These are phyloP conservation scores for Euborellia annulipes DNA, from an alignment of 1,140 invertebrate species.

Conservation along the genomic window DNA sequence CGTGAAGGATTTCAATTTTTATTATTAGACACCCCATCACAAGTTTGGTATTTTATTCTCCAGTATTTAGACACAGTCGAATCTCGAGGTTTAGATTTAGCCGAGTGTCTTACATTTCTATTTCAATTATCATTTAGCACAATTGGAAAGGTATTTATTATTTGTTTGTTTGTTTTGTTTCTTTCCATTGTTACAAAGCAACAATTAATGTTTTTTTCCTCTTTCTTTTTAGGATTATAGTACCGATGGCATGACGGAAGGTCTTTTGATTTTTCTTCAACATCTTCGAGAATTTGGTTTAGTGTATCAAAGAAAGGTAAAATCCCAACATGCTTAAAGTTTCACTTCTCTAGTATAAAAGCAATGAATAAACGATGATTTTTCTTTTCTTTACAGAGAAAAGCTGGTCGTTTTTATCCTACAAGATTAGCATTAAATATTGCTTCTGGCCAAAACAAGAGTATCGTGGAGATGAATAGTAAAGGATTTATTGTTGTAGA, in stretches of 20 bases:
- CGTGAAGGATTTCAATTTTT: conserved; percentile 91
- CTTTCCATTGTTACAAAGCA: conserved; percentile 5
- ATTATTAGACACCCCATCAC: conserved; percentile 75
- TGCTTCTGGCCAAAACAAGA: conserved; percentile 46
- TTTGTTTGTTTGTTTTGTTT: conserved; percentile 5
- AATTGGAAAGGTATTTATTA: conserved; percentile 58
- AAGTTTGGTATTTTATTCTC: conserved; percentile 94
- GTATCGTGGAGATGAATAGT: conserved; percentile 28
- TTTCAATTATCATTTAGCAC: conserved; percentile 95
- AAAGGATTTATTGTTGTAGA: conserved; percentile 87
- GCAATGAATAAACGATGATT: too few species aligned
- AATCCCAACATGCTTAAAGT: too few species aligned
- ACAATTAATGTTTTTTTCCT: too few species aligned
- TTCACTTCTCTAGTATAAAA: too few species aligned
- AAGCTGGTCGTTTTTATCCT: conserved; percentile 86
- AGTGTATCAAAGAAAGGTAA: conserved; percentile 86
- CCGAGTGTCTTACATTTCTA: conserved; percentile 83
- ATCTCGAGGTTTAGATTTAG: conserved; percentile 63
- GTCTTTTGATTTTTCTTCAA: conserved; percentile 78
- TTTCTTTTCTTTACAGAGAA: conserved; percentile 57
- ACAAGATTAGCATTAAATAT: conserved; percentile 85
- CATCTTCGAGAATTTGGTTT: conserved; percentile 93
- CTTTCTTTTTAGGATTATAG: conserved; percentile 69
- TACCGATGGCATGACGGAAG: conserved; percentile 82
- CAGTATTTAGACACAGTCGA: conserved; percentile 89